Conservation (phyloP, 2,797 vertebrate species). For the Paratrypauchen microcephalus region DNA sequence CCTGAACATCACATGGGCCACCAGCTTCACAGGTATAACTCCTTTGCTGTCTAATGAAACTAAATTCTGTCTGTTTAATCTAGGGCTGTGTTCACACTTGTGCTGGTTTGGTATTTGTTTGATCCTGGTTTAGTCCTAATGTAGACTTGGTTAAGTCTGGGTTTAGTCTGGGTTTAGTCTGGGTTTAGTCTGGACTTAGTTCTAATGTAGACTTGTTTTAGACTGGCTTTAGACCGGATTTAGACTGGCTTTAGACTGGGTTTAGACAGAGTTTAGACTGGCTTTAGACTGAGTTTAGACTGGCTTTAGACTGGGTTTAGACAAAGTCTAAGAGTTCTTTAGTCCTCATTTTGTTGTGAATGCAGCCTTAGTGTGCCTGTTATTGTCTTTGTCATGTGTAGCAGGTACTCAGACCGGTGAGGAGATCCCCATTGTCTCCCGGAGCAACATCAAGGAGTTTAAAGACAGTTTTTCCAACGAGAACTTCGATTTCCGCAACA, state of each 20-base stretch:
- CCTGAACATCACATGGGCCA: conserved; percentile 97
- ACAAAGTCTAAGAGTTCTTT: neutral
- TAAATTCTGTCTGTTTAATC: neutral
- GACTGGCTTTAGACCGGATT: neutral
- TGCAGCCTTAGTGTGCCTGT: neutral
- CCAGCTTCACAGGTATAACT: conserved; percentile 89
- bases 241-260: neutral
- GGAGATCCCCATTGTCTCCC: conserved; percentile 92
- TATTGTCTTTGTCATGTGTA: conserved; percentile 44
- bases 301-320: neutral
- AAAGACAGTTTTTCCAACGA: conserved; percentile 99
- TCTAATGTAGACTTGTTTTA: neutral
- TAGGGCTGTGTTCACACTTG: too few species aligned
- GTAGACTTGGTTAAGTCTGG: neutral
- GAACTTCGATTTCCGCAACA: conserved; percentile 98
- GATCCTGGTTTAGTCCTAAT: neutral
- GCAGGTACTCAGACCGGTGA: conserved; percentile 95
- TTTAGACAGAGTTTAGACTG: neutral
- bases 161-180: neutral
- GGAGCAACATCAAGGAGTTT: conserved; percentile 94
- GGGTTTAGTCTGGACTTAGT: neutral
- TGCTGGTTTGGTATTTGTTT: neutral
- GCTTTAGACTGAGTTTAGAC: neutral
- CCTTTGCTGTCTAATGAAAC: neutral
- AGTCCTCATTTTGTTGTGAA: neutral